phyloP scores from a whole-genome alignment of 2,797 vertebrate species.

The Sparus aurata region DNA sequence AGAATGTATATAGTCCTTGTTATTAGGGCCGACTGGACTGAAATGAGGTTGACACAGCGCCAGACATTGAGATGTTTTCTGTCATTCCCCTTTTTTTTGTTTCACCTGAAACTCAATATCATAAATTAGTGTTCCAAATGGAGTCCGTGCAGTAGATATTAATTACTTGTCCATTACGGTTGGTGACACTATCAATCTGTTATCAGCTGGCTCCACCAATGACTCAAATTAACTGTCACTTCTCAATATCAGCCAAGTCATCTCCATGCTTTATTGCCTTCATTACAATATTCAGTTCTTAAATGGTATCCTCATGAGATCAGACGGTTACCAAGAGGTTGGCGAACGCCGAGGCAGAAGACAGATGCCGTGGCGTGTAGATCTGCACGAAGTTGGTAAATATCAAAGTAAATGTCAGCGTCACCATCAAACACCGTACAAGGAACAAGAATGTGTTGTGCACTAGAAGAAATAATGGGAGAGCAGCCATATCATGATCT shows the following conservation, averaged over 20 bases:
- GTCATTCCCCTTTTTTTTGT: conserved; percentile 48
- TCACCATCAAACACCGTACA: conserved; percentile 30
- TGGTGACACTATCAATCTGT: conserved; percentile 82
- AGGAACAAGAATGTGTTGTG: conserved; percentile 35
- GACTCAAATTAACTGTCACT: conserved; percentile 82
- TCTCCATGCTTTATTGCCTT: conserved; percentile 71
- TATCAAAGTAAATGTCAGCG: conserved; percentile 64
- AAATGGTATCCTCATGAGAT: conserved; percentile 61
- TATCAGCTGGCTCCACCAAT: conserved; percentile 73
- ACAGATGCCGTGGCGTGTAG: conserved; percentile 45
- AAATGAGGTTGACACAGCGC: conserved; percentile 70
- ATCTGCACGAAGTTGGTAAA: conserved; percentile 60
- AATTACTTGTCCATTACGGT: conserved; percentile 82
- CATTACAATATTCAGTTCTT: conserved; percentile 65
- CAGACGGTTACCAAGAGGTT: conserved; percentile 38
- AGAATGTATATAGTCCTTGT: conserved; percentile 61
- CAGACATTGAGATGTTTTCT: conserved; percentile 75
- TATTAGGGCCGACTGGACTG: conserved; percentile 47
- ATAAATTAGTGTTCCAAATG: conserved; percentile 71
- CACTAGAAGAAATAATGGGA: conserved; percentile 61
- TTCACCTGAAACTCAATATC: conserved; percentile 69
- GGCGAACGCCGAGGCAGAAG: conserved; percentile 16
- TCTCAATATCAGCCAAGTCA: conserved; percentile 77
- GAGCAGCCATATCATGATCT: conserved; percentile 69
- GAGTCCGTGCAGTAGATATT: conserved; percentile 72